Evolutionary conservation across 1,140 invertebrate genomes (phyloP), one percentile per base, ranked within the genome.

Genomic region (Glomeris maerens): DNA sequence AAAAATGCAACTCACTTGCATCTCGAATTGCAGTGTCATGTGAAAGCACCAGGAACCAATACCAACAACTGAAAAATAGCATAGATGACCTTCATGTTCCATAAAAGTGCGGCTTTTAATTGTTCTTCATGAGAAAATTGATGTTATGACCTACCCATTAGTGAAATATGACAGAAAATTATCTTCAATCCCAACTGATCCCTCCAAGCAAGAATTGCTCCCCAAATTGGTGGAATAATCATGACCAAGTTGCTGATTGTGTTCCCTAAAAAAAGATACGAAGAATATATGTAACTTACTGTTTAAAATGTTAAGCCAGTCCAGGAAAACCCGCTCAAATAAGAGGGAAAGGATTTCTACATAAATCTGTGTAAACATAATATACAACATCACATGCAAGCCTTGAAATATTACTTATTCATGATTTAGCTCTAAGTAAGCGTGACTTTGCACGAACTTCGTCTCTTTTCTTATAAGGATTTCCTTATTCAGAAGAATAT

Each of bases 31-130:
- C 1, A 73, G 52, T 20, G 71, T 72, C 70, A 71, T 70, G 52
- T 73, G 71, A 57, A 73, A 73, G 28, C 61, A 58, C 65, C 64
- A 70, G 1, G 70, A 72, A 20, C 71, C 71, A 45, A 71, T 54
- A 17, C 71, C 71, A 27, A 72, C 68, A 47, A 68, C 62, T 65
- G 57, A 10, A 38, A 55, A 42, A 50, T 14, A 50, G 20, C n/a
- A n/a, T n/a, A n/a, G n/a, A 44, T n/a, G n/a, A 44, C 17, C 7
- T 44, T 10, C 17, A 27, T 13, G n/a, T 17, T n/a, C 7, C 17
- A 44, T 17, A 10, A 14, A 13, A 44, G 23, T n/a, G 10, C 22
- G 13, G 13, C n/a, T n/a, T 44, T 44, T 44, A 44, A 25, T 17
- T 17, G n/a, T n/a, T 14, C 10, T 27, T 14, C 10, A 44, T 13